These are phyloP conservation scores for Dicranocentrus wangi DNA, from an alignment of 2,888 invertebrate genomes.

Conservation along the genomic window DNA sequence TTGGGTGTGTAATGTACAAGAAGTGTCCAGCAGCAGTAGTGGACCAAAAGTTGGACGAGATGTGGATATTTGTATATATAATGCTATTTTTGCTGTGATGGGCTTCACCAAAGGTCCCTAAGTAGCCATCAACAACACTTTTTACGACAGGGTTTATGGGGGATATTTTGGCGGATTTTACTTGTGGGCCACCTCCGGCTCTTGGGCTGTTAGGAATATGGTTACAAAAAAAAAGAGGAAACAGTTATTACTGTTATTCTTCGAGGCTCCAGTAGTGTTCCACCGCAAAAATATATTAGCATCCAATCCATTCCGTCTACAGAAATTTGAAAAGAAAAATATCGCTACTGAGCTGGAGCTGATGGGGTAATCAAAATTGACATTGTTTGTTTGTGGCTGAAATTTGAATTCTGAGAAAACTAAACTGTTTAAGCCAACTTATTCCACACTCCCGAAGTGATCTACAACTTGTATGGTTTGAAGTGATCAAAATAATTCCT, in stretches of 20 bases:
- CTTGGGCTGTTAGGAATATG: conserved; percentile 32
- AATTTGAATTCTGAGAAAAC: too few relatives aligned
- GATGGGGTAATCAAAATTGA: too few relatives aligned
- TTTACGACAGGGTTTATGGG: conserved; percentile 62
- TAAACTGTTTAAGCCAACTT: too few relatives aligned
- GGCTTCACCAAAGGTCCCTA: conserved; percentile 52
- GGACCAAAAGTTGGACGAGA: conserved; percentile 47
- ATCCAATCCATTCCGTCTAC: too few relatives aligned
- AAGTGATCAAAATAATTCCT: too few relatives aligned
- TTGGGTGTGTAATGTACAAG: conserved; percentile 22
- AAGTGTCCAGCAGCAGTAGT: conserved; percentile 16
- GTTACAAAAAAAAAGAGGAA: conserved; percentile 12
- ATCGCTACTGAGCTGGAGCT: too few relatives aligned
- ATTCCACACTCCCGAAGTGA: too few relatives aligned
- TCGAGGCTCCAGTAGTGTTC: not conserved
- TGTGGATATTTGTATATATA: not conserved
- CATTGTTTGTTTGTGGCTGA: too few relatives aligned
- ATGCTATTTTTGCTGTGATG: conserved; percentile 26
- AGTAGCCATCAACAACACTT: conserved; percentile 65
- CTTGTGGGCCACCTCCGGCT: conserved; percentile 41
- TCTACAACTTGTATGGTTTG: too few relatives aligned
- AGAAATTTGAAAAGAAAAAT: too few relatives aligned
- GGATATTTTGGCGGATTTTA: conserved; percentile 61
- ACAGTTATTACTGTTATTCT: conserved; percentile 13
- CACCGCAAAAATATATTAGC: too few relatives aligned